Evolutionary conservation across 2,797 vertebrate genomes (phyloP).

Genomic region (Tragopan temminckii): DNA sequence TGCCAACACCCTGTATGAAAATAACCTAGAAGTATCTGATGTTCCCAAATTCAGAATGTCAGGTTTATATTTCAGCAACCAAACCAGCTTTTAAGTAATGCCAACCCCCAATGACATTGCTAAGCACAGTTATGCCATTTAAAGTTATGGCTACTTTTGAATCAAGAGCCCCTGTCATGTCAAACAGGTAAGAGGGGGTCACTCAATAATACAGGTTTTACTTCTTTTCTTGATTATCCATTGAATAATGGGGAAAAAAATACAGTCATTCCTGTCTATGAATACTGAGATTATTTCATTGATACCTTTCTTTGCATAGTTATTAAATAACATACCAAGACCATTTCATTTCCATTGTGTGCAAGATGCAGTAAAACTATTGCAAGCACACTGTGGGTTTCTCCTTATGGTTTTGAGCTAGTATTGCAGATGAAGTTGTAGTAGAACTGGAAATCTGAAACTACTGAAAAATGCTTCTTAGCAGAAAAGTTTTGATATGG

Average conservation of each 20-base stretch:
- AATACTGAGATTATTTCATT: background rate
- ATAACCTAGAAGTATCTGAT: constrained; percentile 9
- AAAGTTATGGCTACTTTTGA: background rate
- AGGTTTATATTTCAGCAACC: constrained; percentile 12
- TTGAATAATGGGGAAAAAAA: background rate
- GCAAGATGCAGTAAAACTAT: background rate
- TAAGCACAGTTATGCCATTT: background rate
- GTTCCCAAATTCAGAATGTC: background rate
- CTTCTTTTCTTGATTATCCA: background rate
- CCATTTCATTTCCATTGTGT: background rate
- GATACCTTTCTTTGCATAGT: background rate
- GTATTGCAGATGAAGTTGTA: background rate
- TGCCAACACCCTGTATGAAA: background rate
- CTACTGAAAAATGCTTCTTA: background rate
- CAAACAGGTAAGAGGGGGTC: background rate
- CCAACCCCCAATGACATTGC: background rate
- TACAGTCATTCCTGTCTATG: background rate
- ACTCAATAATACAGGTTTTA: background rate
- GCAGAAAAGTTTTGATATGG: background rate
- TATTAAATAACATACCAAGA: background rate
- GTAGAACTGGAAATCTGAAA: background rate
- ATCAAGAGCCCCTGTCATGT: background rate
- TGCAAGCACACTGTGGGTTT: background rate
- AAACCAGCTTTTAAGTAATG: background rate
- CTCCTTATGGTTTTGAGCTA: constrained; percentile 10